Base-by-base conservation (phyloP, 1,140 invertebrate species). In the Drosophila rhopaloa region DNA sequence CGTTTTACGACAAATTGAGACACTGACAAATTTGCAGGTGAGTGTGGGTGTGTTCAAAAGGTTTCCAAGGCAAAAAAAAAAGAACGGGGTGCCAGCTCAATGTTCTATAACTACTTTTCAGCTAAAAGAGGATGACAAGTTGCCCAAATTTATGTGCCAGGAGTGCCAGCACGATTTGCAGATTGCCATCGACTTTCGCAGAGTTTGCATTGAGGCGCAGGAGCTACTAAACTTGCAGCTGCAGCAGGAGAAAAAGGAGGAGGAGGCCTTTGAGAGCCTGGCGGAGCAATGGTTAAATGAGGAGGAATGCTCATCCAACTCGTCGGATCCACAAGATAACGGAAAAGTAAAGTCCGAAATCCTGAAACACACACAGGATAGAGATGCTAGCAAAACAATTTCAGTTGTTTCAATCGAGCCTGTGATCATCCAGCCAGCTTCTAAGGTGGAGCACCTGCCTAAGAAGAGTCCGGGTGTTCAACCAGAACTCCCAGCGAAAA, bases 131-230 rank as follows among this genome's bases (percentile, higher is more conserved):
- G 46, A 57, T 24, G 50, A 59, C 8, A 48, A 72, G 4, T 44
- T 67, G 24, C 73, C 81, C 4, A 59, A 68, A n/a, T 43, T 57
- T 5, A 84, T 83, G 16, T 83, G 81, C 38, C 40, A 54, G 1
- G 14, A 59, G 24, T 83, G 81, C 14, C 53, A 43, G 9, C 59
- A 67, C 10, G 61, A 63, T 40, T 38, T 83, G 13, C 56, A 84
- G 38, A 63, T 65, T 27, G 81, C 81, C 8, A 51, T 24, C 5
- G 76, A 83, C 24, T 83, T 83, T 41, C 81, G 81, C 9, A 48
- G 48, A 27, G 58, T 63, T 43, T 83, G 81, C 46, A 72, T 83
- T 38, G 81, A 76, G 48, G 50, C 77, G 5, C 81, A 83, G 40
- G 10, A 58, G 9, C 44, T 62, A 5, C 44, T 71, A 0, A 11